Conservation (phyloP, 2,113 vertebrate species). For the Chrysochloris asiatica region DNA sequence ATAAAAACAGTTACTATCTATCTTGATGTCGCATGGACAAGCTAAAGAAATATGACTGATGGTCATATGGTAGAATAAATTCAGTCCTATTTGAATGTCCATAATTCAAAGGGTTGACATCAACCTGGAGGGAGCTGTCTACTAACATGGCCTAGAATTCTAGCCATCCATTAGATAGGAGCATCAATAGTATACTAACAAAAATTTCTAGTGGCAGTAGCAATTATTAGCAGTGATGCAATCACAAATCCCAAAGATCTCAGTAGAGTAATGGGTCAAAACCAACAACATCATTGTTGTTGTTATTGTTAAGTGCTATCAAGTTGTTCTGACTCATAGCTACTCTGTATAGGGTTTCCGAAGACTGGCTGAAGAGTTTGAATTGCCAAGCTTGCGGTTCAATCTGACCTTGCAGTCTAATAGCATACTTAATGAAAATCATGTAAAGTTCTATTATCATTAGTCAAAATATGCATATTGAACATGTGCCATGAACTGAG, state of each 20-base stretch:
- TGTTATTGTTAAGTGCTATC: too few relatives aligned
- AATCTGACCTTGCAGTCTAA: too few relatives aligned
- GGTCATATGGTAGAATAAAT: constrained; percentile 19
- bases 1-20: not conserved
- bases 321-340: too few relatives aligned
- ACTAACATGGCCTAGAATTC: not conserved
- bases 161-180: not conserved
- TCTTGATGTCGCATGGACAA: not conserved
- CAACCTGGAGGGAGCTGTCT: not conserved
- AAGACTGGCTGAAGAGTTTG: too few relatives aligned
- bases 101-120: constrained; percentile 15
- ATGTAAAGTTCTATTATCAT: not conserved
- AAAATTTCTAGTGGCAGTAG: not conserved
- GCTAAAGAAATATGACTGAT: constrained; percentile 26
- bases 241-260: not conserved
- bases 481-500: not conserved
- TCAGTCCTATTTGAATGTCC: constrained; percentile 30
- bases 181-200: not conserved
- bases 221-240: not conserved
- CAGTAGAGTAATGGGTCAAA: not conserved
- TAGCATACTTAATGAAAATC: constrained; percentile 17
- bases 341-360: too few relatives aligned
- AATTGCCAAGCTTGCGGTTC: too few relatives aligned
- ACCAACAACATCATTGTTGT: not conserved
- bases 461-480: not conserved